Evolutionary conservation across 2,888 invertebrate species (phyloP).

Genomic region (Drosophila siamana): DNA sequence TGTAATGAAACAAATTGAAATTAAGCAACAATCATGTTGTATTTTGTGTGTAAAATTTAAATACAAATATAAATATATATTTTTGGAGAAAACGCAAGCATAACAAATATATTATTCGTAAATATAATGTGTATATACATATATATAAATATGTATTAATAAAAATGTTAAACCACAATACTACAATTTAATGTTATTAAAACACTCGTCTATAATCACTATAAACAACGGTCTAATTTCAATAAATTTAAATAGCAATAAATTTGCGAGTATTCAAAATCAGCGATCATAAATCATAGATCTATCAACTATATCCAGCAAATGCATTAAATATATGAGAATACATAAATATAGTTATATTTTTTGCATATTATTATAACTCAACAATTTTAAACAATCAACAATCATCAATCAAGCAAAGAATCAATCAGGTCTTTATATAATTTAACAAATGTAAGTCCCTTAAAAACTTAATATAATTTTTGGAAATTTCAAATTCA

Average conservation of each 20-base stretch:
- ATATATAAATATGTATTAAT: conserved; percentile 20
- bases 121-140: conserved; percentile 22
- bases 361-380: conserved; percentile 55
- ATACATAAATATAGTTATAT: conserved; percentile 27
- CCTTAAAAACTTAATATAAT: too few species aligned
- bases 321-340: conserved; percentile 17
- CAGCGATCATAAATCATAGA: conserved; percentile 23
- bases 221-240: conserved; percentile 29
- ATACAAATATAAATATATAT: conserved; percentile 53
- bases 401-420: conserved; percentile 66
- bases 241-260: conserved; percentile 28
- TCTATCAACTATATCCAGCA: conserved; percentile 20
- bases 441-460: conserved; percentile 24
- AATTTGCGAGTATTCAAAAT: conserved; percentile 41
- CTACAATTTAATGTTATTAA: conserved; percentile 31
- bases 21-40: conserved; percentile 61
- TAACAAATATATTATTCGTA: conserved; percentile 21
- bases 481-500: too few species aligned
- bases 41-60: conserved; percentile 71
- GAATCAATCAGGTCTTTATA: conserved; percentile 59
- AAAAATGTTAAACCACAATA: conserved; percentile 22
- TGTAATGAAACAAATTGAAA: conserved; percentile 45
- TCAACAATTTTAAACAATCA: conserved; percentile 62
- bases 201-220: conserved; percentile 32
- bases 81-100: conserved; percentile 62